Evolutionary conservation across 2,797 vertebrate genomes (phyloP), one percentile per base, ranked within the genome.

Genomic region (Coregonus ussuriensis): DNA sequence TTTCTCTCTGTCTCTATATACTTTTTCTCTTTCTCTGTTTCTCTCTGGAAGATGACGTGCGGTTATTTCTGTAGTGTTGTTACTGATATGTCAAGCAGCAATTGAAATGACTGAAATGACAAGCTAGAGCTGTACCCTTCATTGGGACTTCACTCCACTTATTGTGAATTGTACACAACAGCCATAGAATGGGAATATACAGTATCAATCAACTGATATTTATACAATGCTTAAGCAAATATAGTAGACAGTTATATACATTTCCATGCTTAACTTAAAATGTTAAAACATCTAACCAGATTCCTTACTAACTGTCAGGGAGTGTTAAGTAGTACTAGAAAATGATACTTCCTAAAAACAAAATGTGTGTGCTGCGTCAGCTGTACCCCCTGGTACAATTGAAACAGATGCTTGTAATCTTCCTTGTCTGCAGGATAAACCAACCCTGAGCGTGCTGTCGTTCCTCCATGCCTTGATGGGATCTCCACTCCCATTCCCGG

Each of bases 21-120:
- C 79, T 81, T 63, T 78, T 71, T 77, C 79, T 63, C 59, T 21
- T 21, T 63, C n/a, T 63, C 59, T 63, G 3, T 63, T 4, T 63
- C 18, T 21, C 59, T 52, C 51, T 52, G 25, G 25, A 25, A 25
- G 25, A 25, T 25, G 25, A 7, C 11, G 6, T 14, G 6, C 4
- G 6, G 6, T 52, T 52, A 7, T 52, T 52, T 52, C 51, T 52
- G 51, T 52, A 52, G 51, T 7, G 15, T 56, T 56, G 54, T 56
- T 56, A 56, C 54, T 16, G 54, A 56, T 56, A n/a, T 56, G 54
- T 56, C 53, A 18, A 56, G 53, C 9, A 56, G 16, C 16, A 15
- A 56, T 56, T 6, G 15, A 56, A 56, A 56, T 56, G 54, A 56
- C 54, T n/a, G 53, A 56, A 4, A 18, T 56, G 54, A 56, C 54